A percentile compares a stretch with the other conserved stretches of the same genome.
These are phyloP conservation scores for Micromys minutus DNA, from an alignment of 2,113 vertebrate genomes.

Conservation along the genomic window DNA sequence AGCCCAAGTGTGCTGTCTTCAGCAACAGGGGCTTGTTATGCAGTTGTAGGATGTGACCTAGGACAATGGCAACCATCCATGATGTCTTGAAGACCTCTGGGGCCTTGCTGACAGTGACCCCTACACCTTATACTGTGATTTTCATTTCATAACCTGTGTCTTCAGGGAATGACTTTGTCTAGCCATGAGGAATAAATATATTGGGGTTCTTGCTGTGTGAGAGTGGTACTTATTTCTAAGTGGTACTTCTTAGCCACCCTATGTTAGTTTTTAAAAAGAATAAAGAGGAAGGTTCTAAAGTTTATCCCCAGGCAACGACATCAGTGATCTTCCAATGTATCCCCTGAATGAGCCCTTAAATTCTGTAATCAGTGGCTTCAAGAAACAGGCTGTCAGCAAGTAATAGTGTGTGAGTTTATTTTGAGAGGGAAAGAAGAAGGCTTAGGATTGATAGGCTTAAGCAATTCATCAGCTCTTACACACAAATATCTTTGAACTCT, in stretches of 20 bases:
- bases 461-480: constrained; percentile 34
- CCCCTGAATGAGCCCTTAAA: constrained; percentile 34
- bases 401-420: constrained; percentile 6
- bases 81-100: background rate
- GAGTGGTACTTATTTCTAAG: background rate
- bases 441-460: constrained; percentile 4
- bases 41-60: background rate
- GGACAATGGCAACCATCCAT: no score
- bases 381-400: background rate
- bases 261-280: background rate
- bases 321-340: background rate
- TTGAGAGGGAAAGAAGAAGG: background rate
- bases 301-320: background rate
- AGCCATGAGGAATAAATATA: background rate
- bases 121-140: background rate
- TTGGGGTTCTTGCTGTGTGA: no score
- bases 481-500: background rate
- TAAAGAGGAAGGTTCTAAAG: background rate
- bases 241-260: background rate
- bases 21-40: background rate
- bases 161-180: background rate
- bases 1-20: background rate
- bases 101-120: no score
- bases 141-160: background rate
- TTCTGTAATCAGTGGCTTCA: constrained; percentile 47